Conservation (phyloP, 2,797 vertebrate species). For the Chaetodon trifasciatus region DNA sequence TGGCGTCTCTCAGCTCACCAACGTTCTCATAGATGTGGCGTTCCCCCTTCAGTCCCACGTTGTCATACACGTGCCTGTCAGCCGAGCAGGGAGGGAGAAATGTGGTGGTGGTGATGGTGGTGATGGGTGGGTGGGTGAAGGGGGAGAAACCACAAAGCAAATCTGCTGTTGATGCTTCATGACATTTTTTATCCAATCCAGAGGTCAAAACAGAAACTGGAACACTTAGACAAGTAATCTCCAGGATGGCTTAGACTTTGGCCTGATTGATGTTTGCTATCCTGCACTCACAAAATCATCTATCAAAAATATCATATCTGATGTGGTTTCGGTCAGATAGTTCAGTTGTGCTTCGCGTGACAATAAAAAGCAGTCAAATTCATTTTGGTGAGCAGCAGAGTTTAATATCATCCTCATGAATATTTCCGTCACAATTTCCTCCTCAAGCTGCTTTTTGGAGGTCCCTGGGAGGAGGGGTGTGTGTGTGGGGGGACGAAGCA, state of each 20-base stretch:
- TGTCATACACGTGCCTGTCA: slow-evolving; percentile 83
- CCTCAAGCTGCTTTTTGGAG: slow-evolving; percentile 16
- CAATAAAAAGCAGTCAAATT: slow-evolving; percentile 47
- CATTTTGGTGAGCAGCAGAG: slow-evolving; percentile 24
- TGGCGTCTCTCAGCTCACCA: slow-evolving; percentile 82
- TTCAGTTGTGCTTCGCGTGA: slow-evolving; percentile 38
- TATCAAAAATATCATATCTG: slow-evolving; percentile 42
- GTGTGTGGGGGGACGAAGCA: too few species aligned
- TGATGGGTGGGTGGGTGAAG: neutral
- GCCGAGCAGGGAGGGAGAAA: neutral
- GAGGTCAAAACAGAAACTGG: slow-evolving; percentile 56
- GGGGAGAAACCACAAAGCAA: slow-evolving; percentile 12
- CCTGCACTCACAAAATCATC: slow-evolving; percentile 41
- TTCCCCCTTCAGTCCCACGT: slow-evolving; percentile 70
- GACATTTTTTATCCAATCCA: slow-evolving; percentile 46
- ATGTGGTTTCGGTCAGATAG: slow-evolving; percentile 10
- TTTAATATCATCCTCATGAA: slow-evolving; percentile 45
- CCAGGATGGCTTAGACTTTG: slow-evolving; percentile 38
- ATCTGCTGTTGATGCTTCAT: slow-evolving; percentile 46
- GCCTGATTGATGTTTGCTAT: slow-evolving; percentile 44
- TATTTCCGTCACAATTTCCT: slow-evolving; percentile 42
- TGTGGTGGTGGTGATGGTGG: neutral
- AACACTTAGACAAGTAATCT: slow-evolving; percentile 59
- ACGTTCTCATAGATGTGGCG: slow-evolving; percentile 84
- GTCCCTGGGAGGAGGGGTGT: neutral